Conservation (phyloP, 2,888 invertebrate genomes). For the Litoditis marina region DNA sequence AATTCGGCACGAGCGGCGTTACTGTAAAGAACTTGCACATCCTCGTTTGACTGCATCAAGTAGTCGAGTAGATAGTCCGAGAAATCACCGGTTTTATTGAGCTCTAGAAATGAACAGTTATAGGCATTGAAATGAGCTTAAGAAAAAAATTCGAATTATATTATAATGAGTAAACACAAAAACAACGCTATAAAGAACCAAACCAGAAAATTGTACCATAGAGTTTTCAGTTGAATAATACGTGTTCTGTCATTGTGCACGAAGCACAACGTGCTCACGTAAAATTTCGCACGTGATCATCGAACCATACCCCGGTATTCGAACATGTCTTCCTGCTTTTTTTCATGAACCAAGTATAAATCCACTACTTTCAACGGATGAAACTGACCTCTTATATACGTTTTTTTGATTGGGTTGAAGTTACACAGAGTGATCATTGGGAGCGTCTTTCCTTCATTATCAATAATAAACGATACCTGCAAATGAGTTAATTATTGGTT, state of each 20-base stretch:
- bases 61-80: slow-evolving; percentile 48
- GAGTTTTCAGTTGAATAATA: no score
- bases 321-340: background rate
- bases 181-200: no score
- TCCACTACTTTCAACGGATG: no score
- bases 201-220: no score
- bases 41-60: slow-evolving; percentile 43
- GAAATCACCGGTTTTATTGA: slow-evolving; percentile 46
- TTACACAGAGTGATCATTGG: slow-evolving; percentile 56
- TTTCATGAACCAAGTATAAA: background rate
- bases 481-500: slow-evolving; percentile 1
- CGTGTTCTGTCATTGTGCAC: no score
- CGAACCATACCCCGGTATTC: background rate
- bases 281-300: background rate
- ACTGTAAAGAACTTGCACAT: slow-evolving; percentile 34
- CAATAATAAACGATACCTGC: slow-evolving; percentile 52
- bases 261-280: background rate
- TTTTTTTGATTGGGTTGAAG: slow-evolving; percentile 52
- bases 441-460: slow-evolving; percentile 50
- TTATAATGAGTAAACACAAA: no score
- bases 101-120: slow-evolving; percentile 21
- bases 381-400: slow-evolving; percentile 43
- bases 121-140: no score
- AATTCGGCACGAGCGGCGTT: slow-evolving; percentile 22
- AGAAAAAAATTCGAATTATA: no score